Base-by-base conservation (phyloP, 2,113 vertebrate species). In the Nothocercus nigrocapillus region DNA sequence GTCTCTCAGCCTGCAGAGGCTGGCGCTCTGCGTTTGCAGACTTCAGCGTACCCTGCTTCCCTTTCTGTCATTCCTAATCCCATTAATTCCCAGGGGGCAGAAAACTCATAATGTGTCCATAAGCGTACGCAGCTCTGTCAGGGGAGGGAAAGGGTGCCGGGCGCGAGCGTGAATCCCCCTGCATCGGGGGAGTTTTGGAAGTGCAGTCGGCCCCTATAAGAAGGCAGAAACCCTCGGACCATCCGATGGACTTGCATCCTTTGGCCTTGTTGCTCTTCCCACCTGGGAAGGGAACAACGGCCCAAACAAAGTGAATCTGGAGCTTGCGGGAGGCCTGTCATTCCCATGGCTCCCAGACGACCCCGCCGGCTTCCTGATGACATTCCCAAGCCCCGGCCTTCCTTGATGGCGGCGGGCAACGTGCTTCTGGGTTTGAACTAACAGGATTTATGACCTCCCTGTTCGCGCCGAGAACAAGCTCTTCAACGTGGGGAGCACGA, bases 31-130 rank as follows among this genome's bases (percentile, higher is more conserved):
- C 9, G 53, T 69, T 53, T 7, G 24, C 62, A 89, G 75, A 92
- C 92, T 88, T 58, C 76, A 90, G 62, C 17, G 51, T 19, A 79
- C 70, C n/a, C 56, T 0, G 7, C 45, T 95, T 91, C 69, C 67
- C 73, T 85, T 90, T 62, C 89, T 0, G 2, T 82, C 19, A 32
- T 25, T 84, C 79, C 92, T 67, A 90, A 91, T 59, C 63, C 34
- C 67, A 92, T 94, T 94, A 95, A 89, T 89, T 97, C 97, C 84
- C 84, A 92, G 45, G 42, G 82, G 97, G 68, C 53, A 93, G 90
- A 90, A 95, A 94, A 81, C 61, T 36, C 36, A 36, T n/a, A n/a
- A n/a, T 3, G 1, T 72, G 83, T 49, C 68, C 3, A 4, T 73
- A 94, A 51, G 58, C 70, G 69, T 19, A 61, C 38, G 61, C 32